A percentile compares a stretch with the other conserved stretches of the same genome.
Evolutionary conservation across 2,113 vertebrate species (phyloP).

Genomic region (Pomatorhinus ruficollis): DNA sequence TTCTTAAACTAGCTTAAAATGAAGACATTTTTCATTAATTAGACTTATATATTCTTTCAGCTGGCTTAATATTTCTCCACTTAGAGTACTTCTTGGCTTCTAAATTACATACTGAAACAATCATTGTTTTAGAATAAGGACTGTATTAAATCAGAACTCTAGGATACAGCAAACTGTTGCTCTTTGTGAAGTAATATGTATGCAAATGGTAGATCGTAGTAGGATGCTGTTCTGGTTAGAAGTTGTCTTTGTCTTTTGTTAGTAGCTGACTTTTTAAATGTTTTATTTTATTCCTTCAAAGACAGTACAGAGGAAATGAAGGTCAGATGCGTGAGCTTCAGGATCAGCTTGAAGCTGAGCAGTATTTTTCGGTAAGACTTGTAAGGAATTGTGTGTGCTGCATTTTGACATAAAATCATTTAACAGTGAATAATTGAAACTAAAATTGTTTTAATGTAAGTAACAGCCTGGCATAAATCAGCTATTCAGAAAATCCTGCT

Average conservation of each 20-base stretch:
- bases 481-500: neutral
- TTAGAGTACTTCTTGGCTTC: neutral
- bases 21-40: neutral
- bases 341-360: constrained; percentile 98
- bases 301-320: constrained; percentile 98
- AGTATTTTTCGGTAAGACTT: constrained; percentile 95
- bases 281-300: constrained; percentile 64
- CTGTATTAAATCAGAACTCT: neutral
- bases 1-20: neutral
- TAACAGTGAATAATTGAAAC: neutral
- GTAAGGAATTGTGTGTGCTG: neutral
- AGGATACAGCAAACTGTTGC: neutral
- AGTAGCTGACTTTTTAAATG: neutral
- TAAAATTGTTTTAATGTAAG: neutral
- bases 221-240: neutral
- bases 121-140: neutral
- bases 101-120: neutral
- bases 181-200: neutral
- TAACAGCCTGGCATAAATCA: neutral
- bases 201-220: neutral
- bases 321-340: constrained; percentile 99
- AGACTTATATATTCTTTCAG: neutral
- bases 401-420: neutral
- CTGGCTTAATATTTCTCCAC: neutral
- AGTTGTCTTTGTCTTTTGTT: neutral